Percentiles rank a stretch among this genome's conserved stretches.
These are phyloP conservation scores for Chondrilla cf. caribensis DNA, from an alignment of 37 sponge, comb jelly and placozoan genomes.

Conservation along the genomic window DNA sequence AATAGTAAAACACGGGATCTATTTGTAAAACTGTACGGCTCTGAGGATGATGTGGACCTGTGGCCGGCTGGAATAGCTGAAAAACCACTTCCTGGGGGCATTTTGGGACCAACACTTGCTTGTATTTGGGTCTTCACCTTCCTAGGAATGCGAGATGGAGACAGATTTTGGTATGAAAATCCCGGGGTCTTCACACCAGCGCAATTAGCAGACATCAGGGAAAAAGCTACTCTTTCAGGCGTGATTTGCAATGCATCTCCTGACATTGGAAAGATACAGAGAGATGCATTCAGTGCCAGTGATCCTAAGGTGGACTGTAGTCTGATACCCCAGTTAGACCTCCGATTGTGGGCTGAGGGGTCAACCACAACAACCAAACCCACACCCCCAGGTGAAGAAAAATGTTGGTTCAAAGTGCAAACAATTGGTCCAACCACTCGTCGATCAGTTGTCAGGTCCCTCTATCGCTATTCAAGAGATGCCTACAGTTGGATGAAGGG, in stretches of 20 bases:
- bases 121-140: conserved; percentile 26
- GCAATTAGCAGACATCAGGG: conserved; percentile 53
- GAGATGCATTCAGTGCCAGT: conserved; percentile 57
- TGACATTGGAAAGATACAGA: conserved; percentile 39
- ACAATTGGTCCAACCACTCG: neutral
- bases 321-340: conserved; percentile 28
- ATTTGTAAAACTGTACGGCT: conserved; percentile 26
- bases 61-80: conserved; percentile 73
- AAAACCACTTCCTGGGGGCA: conserved; percentile 25
- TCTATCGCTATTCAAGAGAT: neutral
- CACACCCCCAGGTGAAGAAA: neutral
- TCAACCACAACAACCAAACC: no score
- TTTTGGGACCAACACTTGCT: conserved; percentile 59
- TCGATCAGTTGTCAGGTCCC: neutral
- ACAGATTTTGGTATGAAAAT: conserved; percentile 72
- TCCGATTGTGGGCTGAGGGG: conserved; percentile 33
- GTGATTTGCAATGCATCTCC: conserved; percentile 83
- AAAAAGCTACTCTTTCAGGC: conserved; percentile 35
- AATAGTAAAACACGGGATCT: neutral
- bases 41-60: conserved; percentile 42
- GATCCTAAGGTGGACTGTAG: conserved; percentile 32
- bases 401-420: conserved; percentile 15
- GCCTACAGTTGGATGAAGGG: neutral
- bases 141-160: conserved; percentile 14
- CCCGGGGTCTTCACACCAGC: conserved; percentile 66